Evolutionary conservation across 2,888 invertebrate species (phyloP), one percentile per base, ranked within the genome.

Genomic region (Leptinotarsa tumamoca): DNA sequence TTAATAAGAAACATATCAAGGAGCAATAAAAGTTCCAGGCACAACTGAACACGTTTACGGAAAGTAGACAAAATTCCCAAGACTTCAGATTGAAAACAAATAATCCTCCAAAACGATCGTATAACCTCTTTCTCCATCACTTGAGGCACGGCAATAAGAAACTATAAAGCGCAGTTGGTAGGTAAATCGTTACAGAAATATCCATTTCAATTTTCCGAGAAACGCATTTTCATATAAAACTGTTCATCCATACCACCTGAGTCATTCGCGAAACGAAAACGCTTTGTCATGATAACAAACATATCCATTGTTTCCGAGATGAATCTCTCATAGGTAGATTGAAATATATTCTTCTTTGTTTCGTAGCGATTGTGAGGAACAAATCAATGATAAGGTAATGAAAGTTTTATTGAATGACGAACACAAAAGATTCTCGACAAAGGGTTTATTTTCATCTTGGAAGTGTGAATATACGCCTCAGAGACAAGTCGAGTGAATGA

Each of bases 251-350:
- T 63, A 17, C 13, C 63, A 43, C 33, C 63, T 33, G n/a, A 43
- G n/a, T 63, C 43, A 63, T 63, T 63, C 33, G 43, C 15, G 43
- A 63, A 63, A 63, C 43, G 63, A 63, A 63, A 43, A 43, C n/a
- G 63, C n/a, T 63, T 63, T 63, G 43, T 63, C 43, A 10, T 43
- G 17, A 63, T 33, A 63, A 63, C 63, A n/a, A 63, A 63, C 5
- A n/a, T 63, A 7, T 63, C 7, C 63, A 63, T 33, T 63, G 63
- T 63, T 63, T 33, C 63, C 43, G 43, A 63, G 33, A 63, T 63
- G n/a, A 63, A n/a, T 63, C 63, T 63, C 43, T 43, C 63, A 15
- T 18, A 18, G 63, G n/a, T 63, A 33, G 63, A n/a, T 63, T 43
- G 63, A 63, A 63, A 33, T 13, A 63, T 43, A 58, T 63, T 43